Conservation (phyloP, 2,113 vertebrate species). For the Eclectus roratus region DNA sequence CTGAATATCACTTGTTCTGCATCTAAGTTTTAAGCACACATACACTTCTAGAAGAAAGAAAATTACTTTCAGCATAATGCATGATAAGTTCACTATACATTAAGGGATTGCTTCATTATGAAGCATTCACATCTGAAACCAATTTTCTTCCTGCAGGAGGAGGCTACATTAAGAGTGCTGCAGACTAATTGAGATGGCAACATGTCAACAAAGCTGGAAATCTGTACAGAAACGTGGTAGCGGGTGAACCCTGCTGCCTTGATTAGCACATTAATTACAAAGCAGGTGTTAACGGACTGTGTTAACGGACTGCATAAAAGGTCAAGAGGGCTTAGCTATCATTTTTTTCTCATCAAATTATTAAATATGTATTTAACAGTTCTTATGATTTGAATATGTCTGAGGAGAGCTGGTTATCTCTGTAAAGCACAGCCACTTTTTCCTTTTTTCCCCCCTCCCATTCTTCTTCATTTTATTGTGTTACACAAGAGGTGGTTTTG, state of each 20-base stretch:
- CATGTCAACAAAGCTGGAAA: slow-evolving; percentile 30
- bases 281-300: slow-evolving; percentile 72
- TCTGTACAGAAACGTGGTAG: background rate
- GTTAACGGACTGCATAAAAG: slow-evolving; percentile 74
- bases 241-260: slow-evolving; percentile 55
- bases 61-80: slow-evolving; percentile 52
- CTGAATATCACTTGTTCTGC: background rate
- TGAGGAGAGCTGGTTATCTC: slow-evolving; percentile 11
- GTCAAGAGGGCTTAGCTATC: slow-evolving; percentile 71
- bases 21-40: slow-evolving; percentile 54
- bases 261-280: slow-evolving; percentile 81
- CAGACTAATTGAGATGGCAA: slow-evolving; percentile 70
- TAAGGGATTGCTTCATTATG: slow-evolving; percentile 65
- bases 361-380: slow-evolving; percentile 70
- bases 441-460: rapidly evolving
- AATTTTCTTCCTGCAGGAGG: slow-evolving; percentile 75
- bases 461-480: background rate
- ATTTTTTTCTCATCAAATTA: slow-evolving; percentile 59
- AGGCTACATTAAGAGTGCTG: slow-evolving; percentile 66
- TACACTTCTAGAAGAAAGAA: slow-evolving; percentile 6
- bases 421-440: background rate
- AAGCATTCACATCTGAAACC: slow-evolving; percentile 71
- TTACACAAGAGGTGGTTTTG: background rate
- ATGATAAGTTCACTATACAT: slow-evolving; percentile 59
- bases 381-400: slow-evolving; percentile 60